These are phyloP conservation scores for Mustela nigripes DNA, from an alignment of 2,113 vertebrate species.

Conservation along the genomic window DNA sequence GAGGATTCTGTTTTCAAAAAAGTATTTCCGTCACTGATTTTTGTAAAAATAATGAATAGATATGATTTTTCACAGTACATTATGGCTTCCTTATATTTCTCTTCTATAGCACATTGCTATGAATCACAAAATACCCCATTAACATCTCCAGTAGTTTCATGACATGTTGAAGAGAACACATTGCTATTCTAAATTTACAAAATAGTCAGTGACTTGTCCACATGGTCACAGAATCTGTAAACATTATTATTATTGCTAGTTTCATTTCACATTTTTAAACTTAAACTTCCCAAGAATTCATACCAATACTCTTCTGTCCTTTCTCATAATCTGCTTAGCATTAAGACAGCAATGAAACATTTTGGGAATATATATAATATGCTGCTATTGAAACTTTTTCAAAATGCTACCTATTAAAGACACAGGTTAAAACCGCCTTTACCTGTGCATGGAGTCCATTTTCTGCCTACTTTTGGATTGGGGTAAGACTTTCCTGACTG, in stretches of 20 bases:
- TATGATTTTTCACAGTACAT: constrained; percentile 59
- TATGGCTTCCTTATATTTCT: constrained; percentile 43
- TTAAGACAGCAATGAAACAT: constrained; percentile 30
- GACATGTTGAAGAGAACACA: constrained; percentile 54
- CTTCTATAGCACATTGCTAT: constrained; percentile 4
- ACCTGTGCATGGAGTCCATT: not conserved
- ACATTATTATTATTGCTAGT: constrained; percentile 31
- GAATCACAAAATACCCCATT: constrained; percentile 30
- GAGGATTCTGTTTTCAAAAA: constrained; percentile 57
- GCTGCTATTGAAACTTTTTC: not conserved
- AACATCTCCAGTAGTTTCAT: constrained; percentile 18
- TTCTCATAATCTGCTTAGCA: constrained; percentile 42
- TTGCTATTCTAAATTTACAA: constrained; percentile 41
- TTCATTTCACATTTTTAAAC: constrained; percentile 1
- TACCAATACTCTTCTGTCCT: not conserved
- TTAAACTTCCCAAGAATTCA: constrained; percentile 30
- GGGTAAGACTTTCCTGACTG: not conserved
- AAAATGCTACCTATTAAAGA: not conserved
- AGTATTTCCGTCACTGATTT: constrained; percentile 65
- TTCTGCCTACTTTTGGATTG: not conserved
- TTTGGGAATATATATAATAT: not conserved
- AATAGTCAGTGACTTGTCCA: not conserved
- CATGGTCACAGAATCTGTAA: not conserved
- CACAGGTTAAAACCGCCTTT: constrained; percentile 8
- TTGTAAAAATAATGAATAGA: constrained; percentile 67